Evolutionary conservation across 2,113 vertebrate species (phyloP).

Genomic region (Burhinus bistriatus): DNA sequence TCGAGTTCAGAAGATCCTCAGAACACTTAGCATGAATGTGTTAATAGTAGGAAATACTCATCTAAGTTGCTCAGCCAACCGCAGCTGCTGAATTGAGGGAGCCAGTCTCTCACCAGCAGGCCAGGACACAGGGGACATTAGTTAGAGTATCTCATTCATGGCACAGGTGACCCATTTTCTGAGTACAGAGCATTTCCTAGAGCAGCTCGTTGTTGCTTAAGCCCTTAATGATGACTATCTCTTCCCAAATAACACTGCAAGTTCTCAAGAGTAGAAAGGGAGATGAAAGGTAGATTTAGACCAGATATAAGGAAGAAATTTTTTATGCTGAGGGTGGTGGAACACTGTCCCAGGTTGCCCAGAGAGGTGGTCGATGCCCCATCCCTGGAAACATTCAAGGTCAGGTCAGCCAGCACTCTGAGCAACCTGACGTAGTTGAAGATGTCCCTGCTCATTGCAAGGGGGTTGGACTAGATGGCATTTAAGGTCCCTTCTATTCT

Average conservation of each 20-base stretch:
- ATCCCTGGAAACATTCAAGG: background rate
- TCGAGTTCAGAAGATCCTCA: background rate
- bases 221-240: background rate
- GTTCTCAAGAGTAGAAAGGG: background rate
- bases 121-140: background rate
- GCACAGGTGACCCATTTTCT: background rate
- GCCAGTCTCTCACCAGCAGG: too few species aligned
- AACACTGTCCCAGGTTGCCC: background rate
- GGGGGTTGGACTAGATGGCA: too few species aligned
- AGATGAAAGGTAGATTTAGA: background rate
- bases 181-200: background rate
- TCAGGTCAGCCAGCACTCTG: too few species aligned
- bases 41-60: background rate
- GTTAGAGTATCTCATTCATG: background rate
- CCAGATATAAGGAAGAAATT: background rate
- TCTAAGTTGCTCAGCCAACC: background rate
- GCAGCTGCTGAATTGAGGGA: background rate
- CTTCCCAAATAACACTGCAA: background rate
- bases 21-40: accelerated
- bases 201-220: background rate
- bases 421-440: too few species aligned
- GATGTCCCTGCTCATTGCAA: too few species aligned
- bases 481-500: too few species aligned
- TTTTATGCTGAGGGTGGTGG: background rate
- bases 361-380: background rate